These are phyloP conservation scores for Eumacrocentrus americanus DNA, from an alignment of 2,888 invertebrate genomes.

Conservation along the genomic window DNA sequence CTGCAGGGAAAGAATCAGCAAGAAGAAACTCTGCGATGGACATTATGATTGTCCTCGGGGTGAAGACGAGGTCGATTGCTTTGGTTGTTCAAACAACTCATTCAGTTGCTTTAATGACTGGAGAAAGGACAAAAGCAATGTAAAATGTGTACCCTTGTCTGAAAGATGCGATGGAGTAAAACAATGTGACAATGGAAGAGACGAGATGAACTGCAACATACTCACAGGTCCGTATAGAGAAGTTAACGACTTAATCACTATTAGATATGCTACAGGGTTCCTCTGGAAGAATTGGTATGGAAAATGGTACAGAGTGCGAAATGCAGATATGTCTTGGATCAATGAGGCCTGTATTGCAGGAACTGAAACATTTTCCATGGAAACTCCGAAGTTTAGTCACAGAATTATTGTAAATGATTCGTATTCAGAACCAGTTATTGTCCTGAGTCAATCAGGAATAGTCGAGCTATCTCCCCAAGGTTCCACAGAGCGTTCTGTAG, in stretches of 20 bases:
- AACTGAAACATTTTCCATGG: conserved; percentile 59
- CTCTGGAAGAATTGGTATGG: conserved; percentile 79
- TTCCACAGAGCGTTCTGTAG: no score
- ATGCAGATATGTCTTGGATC: conserved; percentile 68
- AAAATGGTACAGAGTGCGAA: conserved; percentile 81
- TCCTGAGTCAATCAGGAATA: conserved; percentile 63
- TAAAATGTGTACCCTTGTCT: conserved; percentile 70
- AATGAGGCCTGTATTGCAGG: conserved; percentile 73
- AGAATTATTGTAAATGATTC: conserved; percentile 26
- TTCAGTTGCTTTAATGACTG: conserved; percentile 76
- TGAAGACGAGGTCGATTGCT: conserved; percentile 82
- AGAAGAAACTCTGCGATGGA: conserved; percentile 76
- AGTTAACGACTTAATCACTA: conserved; percentile 61
- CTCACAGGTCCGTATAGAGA: conserved; percentile 61
- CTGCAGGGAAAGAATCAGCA: conserved; percentile 73
- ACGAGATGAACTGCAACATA: conserved; percentile 78
- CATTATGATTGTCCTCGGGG: conserved; percentile 82
- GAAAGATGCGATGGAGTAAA: conserved; percentile 75
- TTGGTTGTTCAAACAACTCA: conserved; percentile 69
- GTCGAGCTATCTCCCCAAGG: no score
- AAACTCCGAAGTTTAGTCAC: conserved; percentile 18
- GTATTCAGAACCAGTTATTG: conserved; percentile 64
- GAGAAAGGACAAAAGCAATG: conserved; percentile 62
- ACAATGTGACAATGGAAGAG: conserved; percentile 76
- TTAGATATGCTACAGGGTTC: conserved; percentile 75